Conservation (phyloP, 1,140 invertebrate genomes). For the Metopolophium dirhodum region DNA sequence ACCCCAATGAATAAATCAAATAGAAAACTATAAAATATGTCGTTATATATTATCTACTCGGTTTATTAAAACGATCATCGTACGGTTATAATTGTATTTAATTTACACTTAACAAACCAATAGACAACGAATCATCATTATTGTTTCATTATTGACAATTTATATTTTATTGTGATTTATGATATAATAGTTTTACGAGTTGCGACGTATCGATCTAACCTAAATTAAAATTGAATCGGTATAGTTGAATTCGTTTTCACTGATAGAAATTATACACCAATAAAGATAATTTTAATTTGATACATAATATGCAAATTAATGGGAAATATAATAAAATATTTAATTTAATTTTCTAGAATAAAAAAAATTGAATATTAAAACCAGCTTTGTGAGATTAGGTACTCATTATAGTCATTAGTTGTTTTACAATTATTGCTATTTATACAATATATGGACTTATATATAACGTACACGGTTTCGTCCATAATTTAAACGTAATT, state of each 20-base stretch:
- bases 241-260: background rate
- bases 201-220: background rate
- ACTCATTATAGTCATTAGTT: background rate
- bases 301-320: background rate
- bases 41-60: background rate
- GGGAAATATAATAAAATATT: background rate
- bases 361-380: background rate
- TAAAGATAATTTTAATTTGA: background rate
- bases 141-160: background rate
- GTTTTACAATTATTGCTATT: slow-evolving; percentile 9
- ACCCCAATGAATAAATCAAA: background rate
- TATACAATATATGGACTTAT: background rate
- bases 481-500: slow-evolving; percentile 1
- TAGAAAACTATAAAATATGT: background rate
- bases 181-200: background rate
- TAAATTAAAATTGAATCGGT: background rate
- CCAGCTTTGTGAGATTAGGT: background rate
- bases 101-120: background rate
- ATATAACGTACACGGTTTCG: background rate
- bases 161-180: background rate
- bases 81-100: background rate
- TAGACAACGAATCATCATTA: background rate
- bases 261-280: background rate
- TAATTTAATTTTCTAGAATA: background rate
- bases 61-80: background rate